A percentile compares a stretch with the other conserved stretches of the same genome.
Evolutionary conservation across 2,797 vertebrate genomes (phyloP).

Genomic region (Rhodeus uyekii): DNA sequence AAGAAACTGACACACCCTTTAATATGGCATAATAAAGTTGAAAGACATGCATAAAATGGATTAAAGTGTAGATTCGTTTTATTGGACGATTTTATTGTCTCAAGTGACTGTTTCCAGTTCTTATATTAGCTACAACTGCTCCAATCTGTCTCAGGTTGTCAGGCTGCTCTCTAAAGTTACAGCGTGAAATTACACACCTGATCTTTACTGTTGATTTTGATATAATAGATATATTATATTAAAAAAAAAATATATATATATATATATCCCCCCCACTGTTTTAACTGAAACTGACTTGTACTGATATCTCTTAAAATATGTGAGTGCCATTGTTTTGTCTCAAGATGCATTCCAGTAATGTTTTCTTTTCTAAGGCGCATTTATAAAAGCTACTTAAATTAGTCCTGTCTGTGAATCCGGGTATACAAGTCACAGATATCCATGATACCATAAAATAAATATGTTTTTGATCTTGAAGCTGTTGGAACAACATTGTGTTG

Average conservation of each 20-base stretch:
- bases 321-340: no score
- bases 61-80: background rate
- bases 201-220: background rate
- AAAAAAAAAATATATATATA: no score
- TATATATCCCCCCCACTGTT: no score
- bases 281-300: no score
- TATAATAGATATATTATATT: no score
- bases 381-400: no score
- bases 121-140: background rate
- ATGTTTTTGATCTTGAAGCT: background rate
- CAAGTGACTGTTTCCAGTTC: background rate
- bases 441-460: background rate
- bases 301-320: no score
- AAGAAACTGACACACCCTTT: conserved; percentile 14
- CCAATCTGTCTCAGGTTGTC: background rate
- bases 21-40: background rate
- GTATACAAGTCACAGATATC: background rate
- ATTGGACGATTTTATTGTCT: background rate
- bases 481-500: no score
- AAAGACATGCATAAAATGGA: background rate
- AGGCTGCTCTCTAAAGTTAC: background rate
- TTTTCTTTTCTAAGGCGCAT: no score
- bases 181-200: background rate
- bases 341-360: no score
- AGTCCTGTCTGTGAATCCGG: no score